Percentiles rank a stretch among this genome's conserved stretches.
Evolutionary conservation across 2,888 invertebrate genomes (phyloP).

Genomic region (Metellina segmentata): DNA sequence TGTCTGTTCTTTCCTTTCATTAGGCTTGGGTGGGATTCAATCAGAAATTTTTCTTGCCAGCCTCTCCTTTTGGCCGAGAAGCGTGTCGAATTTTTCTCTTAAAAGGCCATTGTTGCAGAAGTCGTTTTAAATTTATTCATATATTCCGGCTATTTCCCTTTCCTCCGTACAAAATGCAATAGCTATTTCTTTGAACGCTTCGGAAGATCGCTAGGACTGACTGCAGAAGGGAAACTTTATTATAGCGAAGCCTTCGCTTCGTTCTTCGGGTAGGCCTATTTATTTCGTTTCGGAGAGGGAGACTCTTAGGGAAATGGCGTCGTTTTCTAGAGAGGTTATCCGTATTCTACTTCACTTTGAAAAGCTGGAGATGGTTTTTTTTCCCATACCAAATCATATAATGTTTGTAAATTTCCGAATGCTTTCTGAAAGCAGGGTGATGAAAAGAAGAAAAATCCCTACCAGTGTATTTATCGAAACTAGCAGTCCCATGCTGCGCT

Average conservation of each 20-base stretch:
- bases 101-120: slow-evolving; percentile 55
- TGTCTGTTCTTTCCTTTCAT: slow-evolving; percentile 48
- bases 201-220: slow-evolving; percentile 1
- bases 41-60: slow-evolving; percentile 20
- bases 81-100: slow-evolving; percentile 32
- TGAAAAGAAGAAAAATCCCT: too few relatives aligned
- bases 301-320: too few relatives aligned
- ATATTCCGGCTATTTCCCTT: slow-evolving; percentile 60
- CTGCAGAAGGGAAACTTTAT: slow-evolving; percentile 40
- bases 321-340: not conserved
- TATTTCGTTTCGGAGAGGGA: not conserved
- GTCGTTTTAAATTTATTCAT: slow-evolving; percentile 58
- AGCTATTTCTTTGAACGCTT: slow-evolving; percentile 45
- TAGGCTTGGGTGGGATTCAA: slow-evolving; percentile 37
- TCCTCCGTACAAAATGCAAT: slow-evolving; percentile 40
- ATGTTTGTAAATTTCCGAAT: too few relatives aligned
- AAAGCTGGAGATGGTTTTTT: too few relatives aligned
- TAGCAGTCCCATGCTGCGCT: too few relatives aligned
- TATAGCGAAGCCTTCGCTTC: slow-evolving; percentile 2
- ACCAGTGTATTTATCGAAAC: too few relatives aligned
- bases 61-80: slow-evolving; percentile 7
- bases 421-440: too few relatives aligned
- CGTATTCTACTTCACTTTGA: too few relatives aligned
- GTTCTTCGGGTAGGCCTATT: not conserved
- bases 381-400: too few relatives aligned